Conservation (phyloP, 1,140 invertebrate genomes). For the Bombus balteatus region DNA sequence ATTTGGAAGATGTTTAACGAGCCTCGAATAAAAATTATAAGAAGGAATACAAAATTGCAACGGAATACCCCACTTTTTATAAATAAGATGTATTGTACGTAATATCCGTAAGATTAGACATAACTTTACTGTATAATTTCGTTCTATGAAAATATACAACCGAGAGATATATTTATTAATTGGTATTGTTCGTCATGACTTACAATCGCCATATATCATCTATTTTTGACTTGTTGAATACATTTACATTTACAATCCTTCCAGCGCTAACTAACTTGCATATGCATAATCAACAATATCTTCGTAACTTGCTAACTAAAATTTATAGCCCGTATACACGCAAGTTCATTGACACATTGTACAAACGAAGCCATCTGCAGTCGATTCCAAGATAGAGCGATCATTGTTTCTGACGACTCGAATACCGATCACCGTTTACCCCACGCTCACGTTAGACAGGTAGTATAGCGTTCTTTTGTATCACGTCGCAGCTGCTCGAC, state of each 20-base stretch:
- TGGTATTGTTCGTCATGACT: not conserved
- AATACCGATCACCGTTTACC: constrained; percentile 7
- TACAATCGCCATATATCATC: not conserved
- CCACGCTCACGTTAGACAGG: constrained; percentile 7
- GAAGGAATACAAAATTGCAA: not conserved
- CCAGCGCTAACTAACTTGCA: not conserved
- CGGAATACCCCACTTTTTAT: no score
- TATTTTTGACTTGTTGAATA: not conserved
- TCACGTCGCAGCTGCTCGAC: constrained; percentile 16
- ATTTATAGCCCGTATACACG: not conserved
- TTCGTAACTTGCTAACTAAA: not conserved
- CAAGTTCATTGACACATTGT: not conserved
- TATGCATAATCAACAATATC: not conserved
- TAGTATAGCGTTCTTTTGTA: constrained; percentile 34
- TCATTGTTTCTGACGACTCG: constrained; percentile 29
- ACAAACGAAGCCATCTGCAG: not conserved
- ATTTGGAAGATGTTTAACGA: not conserved
- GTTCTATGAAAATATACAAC: not conserved
- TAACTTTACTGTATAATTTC: not conserved
- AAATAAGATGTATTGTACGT: not conserved
- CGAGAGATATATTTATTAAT: not conserved
- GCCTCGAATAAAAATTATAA: not conserved
- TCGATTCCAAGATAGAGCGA: not conserved
- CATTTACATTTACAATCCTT: not conserved
- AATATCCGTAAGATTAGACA: no score